Evolutionary conservation across 1,140 invertebrate genomes (phyloP).

Genomic region (Leptinotarsa undecemlineata): DNA sequence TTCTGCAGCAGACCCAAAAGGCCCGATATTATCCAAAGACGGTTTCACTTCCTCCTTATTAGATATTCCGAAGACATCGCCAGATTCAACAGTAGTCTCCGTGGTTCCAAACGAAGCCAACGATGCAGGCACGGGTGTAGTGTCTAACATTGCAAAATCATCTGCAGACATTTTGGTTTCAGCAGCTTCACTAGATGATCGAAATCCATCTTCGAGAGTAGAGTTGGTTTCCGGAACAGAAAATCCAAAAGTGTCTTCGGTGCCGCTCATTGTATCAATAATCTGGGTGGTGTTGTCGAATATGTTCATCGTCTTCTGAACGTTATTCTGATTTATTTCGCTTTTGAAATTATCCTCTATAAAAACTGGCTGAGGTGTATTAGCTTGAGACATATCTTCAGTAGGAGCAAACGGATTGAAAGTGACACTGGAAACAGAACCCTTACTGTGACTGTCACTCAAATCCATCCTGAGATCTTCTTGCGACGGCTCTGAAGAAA

Average conservation of each 20-base stretch:
- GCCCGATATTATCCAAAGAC: no score
- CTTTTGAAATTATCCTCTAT: background rate
- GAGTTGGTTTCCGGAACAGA: no score
- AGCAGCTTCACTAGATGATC: no score
- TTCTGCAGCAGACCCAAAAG: no score
- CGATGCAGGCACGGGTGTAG: no score
- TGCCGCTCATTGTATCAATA: background rate
- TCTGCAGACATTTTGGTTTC: no score
- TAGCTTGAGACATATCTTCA: conserved; percentile 48
- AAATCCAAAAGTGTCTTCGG: no score
- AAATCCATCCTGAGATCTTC: conserved; percentile 53
- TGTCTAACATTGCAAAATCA: no score
- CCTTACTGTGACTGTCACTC: conserved; percentile 54
- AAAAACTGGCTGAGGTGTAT: background rate
- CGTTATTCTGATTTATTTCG: conserved; percentile 8
- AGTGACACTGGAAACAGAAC: conserved; percentile 52
- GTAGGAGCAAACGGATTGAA: conserved; percentile 59
- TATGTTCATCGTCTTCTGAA: conserved; percentile 32
- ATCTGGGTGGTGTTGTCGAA: conserved; percentile 23
- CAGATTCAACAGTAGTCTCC: background rate
- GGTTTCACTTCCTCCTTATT: background rate
- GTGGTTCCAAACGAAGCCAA: no score
- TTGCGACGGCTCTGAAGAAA: conserved; percentile 49
- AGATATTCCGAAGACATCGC: background rate
- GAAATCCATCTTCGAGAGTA: no score